Evolutionary conservation across 1,140 invertebrate genomes (phyloP).

Genomic region (Drosophila lowei): DNA sequence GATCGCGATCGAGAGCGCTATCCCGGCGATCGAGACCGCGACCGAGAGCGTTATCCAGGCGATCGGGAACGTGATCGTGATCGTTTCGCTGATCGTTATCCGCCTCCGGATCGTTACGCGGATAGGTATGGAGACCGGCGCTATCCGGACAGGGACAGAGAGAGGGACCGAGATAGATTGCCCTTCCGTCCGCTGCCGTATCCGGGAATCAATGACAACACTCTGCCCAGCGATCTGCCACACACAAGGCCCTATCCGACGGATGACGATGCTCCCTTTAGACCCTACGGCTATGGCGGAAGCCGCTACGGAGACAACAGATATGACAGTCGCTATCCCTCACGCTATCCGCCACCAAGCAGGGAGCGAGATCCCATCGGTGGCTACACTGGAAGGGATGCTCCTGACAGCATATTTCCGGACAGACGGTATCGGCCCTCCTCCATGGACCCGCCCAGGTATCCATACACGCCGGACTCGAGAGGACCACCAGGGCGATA

Average conservation of each 20-base stretch:
- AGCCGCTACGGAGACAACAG: conserved; percentile 72
- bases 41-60: conserved; percentile 69
- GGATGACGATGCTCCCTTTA: conserved; percentile 70
- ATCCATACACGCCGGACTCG: conserved; percentile 64
- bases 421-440: conserved; percentile 77
- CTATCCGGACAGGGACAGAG: conserved; percentile 38
- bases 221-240: conserved; percentile 67
- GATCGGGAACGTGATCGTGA: conserved; percentile 66
- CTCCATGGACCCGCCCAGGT: conserved; percentile 58
- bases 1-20: conserved; percentile 82
- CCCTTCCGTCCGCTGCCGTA: conserved; percentile 82
- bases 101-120: conserved; percentile 49
- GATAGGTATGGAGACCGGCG: conserved; percentile 42
- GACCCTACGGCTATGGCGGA: conserved; percentile 65
- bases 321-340: conserved; percentile 72
- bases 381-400: conserved; percentile 76
- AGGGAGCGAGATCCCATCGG: conserved; percentile 68
- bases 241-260: conserved; percentile 72
- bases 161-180: conserved; percentile 70
- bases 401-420: conserved; percentile 76
- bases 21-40: conserved; percentile 76
- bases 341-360: conserved; percentile 73
- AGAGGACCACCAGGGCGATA: conserved; percentile 64
- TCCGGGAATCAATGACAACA: conserved; percentile 74
- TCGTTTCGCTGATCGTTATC: conserved; percentile 59